Evolutionary conservation across 2,113 vertebrate genomes (phyloP), one percentile per base, ranked within the genome.

Genomic region (Takifugu bimaculatus): DNA sequence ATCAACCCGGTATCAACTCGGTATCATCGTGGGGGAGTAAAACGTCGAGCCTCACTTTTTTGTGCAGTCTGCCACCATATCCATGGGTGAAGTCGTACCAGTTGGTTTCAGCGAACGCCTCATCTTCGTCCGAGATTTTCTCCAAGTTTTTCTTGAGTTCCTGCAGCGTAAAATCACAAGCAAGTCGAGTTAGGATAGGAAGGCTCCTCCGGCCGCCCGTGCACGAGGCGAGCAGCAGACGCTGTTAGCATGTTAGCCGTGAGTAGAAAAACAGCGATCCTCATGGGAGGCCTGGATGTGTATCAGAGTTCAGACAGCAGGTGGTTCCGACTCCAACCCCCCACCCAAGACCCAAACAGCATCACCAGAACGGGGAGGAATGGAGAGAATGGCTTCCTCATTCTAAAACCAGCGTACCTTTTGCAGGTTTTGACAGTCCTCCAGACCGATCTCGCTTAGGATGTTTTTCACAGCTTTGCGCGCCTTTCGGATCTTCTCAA

Each of bases 401-500:
- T 64, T 6, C 10, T 44, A 0, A 2, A 42, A 42, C 14, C 44
- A 47, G 60, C 80, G 0, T 66, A 91, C 90, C 87, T 89, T 70
- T 29, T 83, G 64, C n/a, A 79, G 43, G 27, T 63, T 82, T 4
- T 85, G 72, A 60, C 90, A 91, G 62, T 90, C 85, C 64, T 91
- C 88, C 25, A 90, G 83, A 52, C 90, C 90, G 2, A 91, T 86
- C 44, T 91, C 88, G 65, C 78, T 60, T 3, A 91, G 63, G 66
- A 91, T 84, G 29, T 64, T 87, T 65, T 91, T 91, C 55, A 91
- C 89, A 9, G 89, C 83, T 59, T 77, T 88, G 9, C 90, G 87
- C 2, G 87, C 89, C 75, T 86, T 90, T 69, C 90, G 79, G 54
- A 91, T 89, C 70, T 88, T 91, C 55, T 90, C 90, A 42, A 90